These are phyloP conservation scores for Clanis bilineata DNA, from an alignment of 2,888 invertebrate genomes.

Conservation along the genomic window DNA sequence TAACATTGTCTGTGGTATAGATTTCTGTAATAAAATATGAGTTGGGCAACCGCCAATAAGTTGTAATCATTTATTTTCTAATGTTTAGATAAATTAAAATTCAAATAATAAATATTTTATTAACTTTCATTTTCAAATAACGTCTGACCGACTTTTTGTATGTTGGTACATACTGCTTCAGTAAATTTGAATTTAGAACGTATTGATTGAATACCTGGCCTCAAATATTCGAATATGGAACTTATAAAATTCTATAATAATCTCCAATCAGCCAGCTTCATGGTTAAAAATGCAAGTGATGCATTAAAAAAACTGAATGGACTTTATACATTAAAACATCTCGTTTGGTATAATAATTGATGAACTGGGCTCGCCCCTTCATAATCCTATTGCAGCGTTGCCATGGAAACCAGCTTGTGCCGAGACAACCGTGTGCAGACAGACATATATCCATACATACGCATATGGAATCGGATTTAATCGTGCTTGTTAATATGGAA, in stretches of 20 bases:
- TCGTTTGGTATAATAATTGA: slow-evolving; percentile 73
- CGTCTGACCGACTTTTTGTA: not conserved
- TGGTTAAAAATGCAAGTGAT: not conserved
- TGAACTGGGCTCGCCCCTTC: slow-evolving; percentile 66
- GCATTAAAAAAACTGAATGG: slow-evolving; percentile 32
- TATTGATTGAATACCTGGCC: not conserved
- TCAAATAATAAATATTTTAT: not conserved
- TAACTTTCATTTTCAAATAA: not conserved
- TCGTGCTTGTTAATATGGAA: not conserved
- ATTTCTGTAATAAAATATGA: not conserved
- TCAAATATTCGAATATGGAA: not conserved
- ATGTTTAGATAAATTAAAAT: not conserved
- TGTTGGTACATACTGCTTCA: not conserved
- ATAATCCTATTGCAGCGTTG: slow-evolving; percentile 53
- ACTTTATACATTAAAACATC: slow-evolving; percentile 31
- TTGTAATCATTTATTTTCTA: not conserved
- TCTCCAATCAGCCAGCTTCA: not conserved
- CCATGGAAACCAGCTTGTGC: slow-evolving; percentile 12
- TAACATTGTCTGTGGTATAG: not conserved
- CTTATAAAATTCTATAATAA: too few species aligned
- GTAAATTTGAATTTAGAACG: not conserved
- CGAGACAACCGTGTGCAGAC: not conserved
- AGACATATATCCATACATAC: slow-evolving; percentile 4
- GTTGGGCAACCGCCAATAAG: not conserved
- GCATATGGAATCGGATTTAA: not conserved